Evolutionary conservation across 2,888 invertebrate genomes (phyloP).

Genomic region (Hetaerina titia): DNA sequence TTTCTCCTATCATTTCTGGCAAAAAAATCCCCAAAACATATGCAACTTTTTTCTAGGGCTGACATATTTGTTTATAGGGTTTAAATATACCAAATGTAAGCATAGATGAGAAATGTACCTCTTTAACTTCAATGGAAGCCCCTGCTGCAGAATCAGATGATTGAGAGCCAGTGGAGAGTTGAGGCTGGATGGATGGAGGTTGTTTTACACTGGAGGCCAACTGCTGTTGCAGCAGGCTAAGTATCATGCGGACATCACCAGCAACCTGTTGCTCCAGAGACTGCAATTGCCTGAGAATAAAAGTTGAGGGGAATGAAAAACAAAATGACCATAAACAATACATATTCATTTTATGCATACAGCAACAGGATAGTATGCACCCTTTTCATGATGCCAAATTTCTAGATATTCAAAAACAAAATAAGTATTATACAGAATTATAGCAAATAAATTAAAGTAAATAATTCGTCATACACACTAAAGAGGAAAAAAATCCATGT

Average conservation of each 20-base stretch:
- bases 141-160: constrained; percentile 71
- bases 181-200: constrained; percentile 75
- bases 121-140: constrained; percentile 70
- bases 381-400: background rate
- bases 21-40: background rate
- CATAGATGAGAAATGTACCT: constrained; percentile 69
- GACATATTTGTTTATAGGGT: background rate
- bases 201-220: constrained; percentile 73
- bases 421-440: background rate
- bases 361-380: background rate
- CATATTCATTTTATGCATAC: background rate
- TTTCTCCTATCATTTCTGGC: no score
- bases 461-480: background rate
- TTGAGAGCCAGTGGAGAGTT: constrained; percentile 58
- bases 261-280: constrained; percentile 86
- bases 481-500: background rate
- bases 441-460: background rate
- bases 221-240: constrained; percentile 82
- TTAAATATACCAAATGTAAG: background rate
- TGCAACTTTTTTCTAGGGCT: background rate
- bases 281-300: constrained; percentile 79
- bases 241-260: constrained; percentile 86
- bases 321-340: background rate
- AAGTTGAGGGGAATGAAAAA: background rate
- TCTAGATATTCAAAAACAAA: background rate